These are phyloP conservation scores for Holacanthus passer DNA, from an alignment of 2,113 vertebrate species.

Conservation along the genomic window DNA sequence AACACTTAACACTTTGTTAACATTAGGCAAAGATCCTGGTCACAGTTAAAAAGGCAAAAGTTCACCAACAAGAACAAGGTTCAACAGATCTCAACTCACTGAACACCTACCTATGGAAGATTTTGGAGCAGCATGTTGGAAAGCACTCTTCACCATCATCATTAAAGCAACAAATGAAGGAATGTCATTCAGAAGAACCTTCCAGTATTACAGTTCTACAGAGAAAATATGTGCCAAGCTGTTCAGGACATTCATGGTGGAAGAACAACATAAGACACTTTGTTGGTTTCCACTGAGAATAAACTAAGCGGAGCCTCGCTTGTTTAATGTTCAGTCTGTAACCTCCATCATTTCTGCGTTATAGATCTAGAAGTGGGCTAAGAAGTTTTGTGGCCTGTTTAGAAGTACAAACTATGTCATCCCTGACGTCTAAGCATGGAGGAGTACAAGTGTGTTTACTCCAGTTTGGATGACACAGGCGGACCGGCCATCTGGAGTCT, in stretches of 20 bases:
- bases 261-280: background rate
- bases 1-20: background rate
- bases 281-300: background rate
- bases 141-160: background rate
- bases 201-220: background rate
- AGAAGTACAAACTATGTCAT: constrained; percentile 58
- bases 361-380: constrained; percentile 33
- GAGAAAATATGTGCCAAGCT: background rate
- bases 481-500: constrained; percentile 65
- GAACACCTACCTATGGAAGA: background rate
- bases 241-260: background rate
- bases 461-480: constrained; percentile 54
- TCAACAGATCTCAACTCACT: background rate
- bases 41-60: background rate
- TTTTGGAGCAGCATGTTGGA: background rate
- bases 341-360: background rate
- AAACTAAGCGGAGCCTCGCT: background rate
- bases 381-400: constrained; percentile 58
- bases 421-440: constrained; percentile 37
- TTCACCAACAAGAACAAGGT: too few relatives aligned
- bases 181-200: background rate
- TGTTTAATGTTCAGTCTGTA: background rate
- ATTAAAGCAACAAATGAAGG: background rate
- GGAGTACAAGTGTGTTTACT: constrained; percentile 51
- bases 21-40: background rate